Evolutionary conservation across 2,113 vertebrate genomes (phyloP), one percentile per base, ranked within the genome.

Genomic region (Nothobranchius kuhntae): DNA sequence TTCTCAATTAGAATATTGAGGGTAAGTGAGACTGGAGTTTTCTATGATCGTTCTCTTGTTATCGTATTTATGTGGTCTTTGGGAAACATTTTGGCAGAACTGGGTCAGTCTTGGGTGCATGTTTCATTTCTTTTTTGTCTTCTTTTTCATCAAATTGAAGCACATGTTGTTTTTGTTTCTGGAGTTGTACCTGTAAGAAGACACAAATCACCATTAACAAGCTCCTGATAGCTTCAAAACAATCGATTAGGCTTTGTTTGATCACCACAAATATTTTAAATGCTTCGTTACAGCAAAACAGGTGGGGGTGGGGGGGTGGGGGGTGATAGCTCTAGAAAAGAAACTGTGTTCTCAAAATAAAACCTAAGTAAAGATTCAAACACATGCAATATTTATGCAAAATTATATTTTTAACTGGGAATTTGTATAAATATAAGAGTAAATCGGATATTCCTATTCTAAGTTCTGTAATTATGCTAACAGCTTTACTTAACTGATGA

Each of bases 11-110:
- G 48, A 75, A 30, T 69, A 82, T 77, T 69, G 75, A 84, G 86
- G 81, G 67, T 78, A 81, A 78, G 83, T 75, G 57, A 77, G 74
- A 63, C 84, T 78, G 57, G 74, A 53, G 60, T 84, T 62, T 24
- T 57, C 67, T 66, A 64, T 66, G 64, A 81, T 76, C 75, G 65
- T 65, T 47, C 26, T 62, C 77, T 66, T 78, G 77, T 88, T 87
- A 85, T 84, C 73, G 80, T 87, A 68, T 87, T 85, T 86, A 82
- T 80, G 57, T 71, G 55, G 63, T 91, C 86, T 79, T 75, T 70
- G 53, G 89, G 88, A 89, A 91, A 48, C 9, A 51, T 65, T 63
- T 65, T 88, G 88, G 83, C 89, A 91, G 87, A 91, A 84, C 78
- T 80, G 67, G 91, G 89, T 67, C 78, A 86, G 46, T 57, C 58